A percentile compares a stretch with the other conserved stretches of the same genome.
Evolutionary conservation across 2,888 invertebrate genomes (phyloP).

Genomic region (Seladonia tumulorum): DNA sequence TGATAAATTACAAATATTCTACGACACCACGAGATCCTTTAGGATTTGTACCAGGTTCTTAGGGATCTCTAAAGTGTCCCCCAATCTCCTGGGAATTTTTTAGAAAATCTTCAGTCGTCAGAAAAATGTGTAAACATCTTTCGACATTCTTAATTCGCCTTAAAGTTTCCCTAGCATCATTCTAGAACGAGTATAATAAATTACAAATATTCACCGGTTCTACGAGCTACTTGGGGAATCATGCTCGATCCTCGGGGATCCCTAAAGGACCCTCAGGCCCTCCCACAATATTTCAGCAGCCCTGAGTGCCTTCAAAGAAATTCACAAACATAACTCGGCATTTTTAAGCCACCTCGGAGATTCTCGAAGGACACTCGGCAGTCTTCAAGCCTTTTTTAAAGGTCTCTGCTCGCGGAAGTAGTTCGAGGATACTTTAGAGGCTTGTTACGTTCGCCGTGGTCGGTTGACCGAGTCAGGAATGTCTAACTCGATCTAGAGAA

Average conservation of each 20-base stretch:
- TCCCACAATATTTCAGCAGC: not conserved
- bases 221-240: not conserved
- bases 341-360: not conserved
- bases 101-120: not conserved
- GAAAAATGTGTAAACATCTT: not conserved
- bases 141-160: not conserved
- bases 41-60: not conserved
- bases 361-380: not conserved
- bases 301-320: not conserved
- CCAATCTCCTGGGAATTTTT: not conserved
- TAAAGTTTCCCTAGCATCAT: too few species aligned
- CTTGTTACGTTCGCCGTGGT: not conserved
- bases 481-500: not conserved
- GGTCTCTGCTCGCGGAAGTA: not conserved
- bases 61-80: too few species aligned
- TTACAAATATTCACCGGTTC: not conserved
- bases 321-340: not conserved
- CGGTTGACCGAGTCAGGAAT: slow-evolving; percentile 1
- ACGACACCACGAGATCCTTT: too few species aligned
- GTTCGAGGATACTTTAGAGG: not conserved
- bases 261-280: too few species aligned
- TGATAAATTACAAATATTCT: too few species aligned
- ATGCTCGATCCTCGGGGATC: not conserved
- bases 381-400: not conserved
- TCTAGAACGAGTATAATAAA: not conserved